Evolutionary conservation across 2,888 invertebrate genomes (phyloP).

Genomic region (Caenorhabditis sp.): DNA sequence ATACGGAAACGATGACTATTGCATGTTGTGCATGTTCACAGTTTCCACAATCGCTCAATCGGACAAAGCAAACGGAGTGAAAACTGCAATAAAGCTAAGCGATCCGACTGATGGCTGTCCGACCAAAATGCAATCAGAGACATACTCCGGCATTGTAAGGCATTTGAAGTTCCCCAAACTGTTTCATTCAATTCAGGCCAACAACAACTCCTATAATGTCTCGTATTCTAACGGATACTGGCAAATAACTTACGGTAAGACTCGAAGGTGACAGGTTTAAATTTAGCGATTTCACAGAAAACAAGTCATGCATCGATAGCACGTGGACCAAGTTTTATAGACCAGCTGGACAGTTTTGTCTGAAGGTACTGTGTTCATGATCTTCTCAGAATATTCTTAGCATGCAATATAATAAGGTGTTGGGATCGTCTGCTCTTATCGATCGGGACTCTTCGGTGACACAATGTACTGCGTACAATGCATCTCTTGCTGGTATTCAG

Average conservation of each 20-base stretch:
- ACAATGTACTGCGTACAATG: background rate
- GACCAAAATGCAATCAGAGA: background rate
- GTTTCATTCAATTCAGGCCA: too few relatives aligned
- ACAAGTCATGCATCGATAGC: background rate
- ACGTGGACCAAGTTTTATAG: background rate
- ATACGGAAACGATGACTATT: background rate
- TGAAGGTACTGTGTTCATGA: too few relatives aligned
- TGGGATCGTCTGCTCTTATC: background rate
- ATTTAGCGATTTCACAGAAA: too few relatives aligned
- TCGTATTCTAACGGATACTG: too few relatives aligned
- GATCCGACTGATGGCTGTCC: conserved; percentile 2
- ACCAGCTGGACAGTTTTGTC: background rate
- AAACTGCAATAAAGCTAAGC: conserved; percentile 1
- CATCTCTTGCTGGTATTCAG: background rate
- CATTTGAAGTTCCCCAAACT: background rate
- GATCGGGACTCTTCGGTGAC: background rate
- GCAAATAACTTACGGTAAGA: conserved; percentile 1
- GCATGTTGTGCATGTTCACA: conserved; percentile 4
- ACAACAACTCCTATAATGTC: too few relatives aligned
- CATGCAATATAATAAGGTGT: background rate
- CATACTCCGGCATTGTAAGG: background rate
- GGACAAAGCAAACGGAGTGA: background rate
- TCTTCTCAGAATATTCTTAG: too few relatives aligned
- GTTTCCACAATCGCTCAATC: background rate
- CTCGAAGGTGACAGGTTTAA: too few relatives aligned